These are phyloP conservation scores for Anthopleura sola DNA, from an alignment of 64 coral and sea anemone species.

Conservation along the genomic window DNA sequence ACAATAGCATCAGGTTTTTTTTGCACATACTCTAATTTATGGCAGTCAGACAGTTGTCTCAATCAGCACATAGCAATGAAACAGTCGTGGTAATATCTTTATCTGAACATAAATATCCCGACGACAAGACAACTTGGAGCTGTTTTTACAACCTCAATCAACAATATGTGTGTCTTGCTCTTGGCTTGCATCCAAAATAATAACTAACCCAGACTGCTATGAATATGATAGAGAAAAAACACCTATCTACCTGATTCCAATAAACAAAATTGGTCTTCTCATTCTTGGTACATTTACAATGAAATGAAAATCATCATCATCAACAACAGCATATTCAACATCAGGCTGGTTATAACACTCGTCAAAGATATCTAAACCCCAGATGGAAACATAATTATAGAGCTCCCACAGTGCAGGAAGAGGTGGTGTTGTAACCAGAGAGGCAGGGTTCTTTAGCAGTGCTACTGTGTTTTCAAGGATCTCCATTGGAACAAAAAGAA, in stretches of 20 bases:
- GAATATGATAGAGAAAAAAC: neutral
- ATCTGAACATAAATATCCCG: neutral
- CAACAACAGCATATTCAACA: constrained; percentile 2
- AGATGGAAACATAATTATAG: constrained; percentile 13
- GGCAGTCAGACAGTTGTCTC: too few relatives aligned
- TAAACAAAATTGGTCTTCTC: constrained; percentile 26
- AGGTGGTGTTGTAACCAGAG: neutral
- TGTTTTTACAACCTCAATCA: too few relatives aligned
- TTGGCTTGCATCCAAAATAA: too few relatives aligned
- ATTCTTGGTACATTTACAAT: constrained; percentile 23
- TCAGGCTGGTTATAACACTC: constrained; percentile 13
- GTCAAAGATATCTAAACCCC: constrained; percentile 8
- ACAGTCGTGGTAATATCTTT: too few relatives aligned
- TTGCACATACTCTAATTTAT: too few relatives aligned
- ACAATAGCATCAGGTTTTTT: too few relatives aligned
- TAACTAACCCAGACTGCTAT: too few relatives aligned
- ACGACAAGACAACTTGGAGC: too few relatives aligned
- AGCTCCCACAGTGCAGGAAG: neutral
- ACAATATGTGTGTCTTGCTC: too few relatives aligned
- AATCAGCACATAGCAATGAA: too few relatives aligned
- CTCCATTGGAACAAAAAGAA: constrained; percentile 7
- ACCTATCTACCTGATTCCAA: constrained; percentile 18
- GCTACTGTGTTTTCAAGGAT: constrained; percentile 4
- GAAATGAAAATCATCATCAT: constrained; percentile 39
- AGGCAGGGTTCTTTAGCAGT: constrained; percentile 3